Conservation (phyloP, 1,140 invertebrate genomes). For the Drosophila repletoides region DNA sequence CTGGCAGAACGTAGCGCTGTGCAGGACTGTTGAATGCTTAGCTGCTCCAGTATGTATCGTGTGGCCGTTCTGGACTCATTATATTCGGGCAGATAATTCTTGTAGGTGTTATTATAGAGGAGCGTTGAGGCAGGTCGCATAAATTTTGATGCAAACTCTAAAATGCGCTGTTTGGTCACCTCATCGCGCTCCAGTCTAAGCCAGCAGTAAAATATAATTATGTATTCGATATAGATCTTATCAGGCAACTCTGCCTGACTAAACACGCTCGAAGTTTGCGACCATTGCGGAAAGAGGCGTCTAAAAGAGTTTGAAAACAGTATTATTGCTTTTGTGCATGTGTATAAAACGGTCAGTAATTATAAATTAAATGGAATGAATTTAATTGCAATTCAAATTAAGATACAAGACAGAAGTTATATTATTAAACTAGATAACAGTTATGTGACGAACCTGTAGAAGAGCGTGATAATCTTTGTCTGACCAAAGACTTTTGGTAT, state of each 20-base stretch:
- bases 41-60: slow-evolving; percentile 50
- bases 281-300: slow-evolving; percentile 66
- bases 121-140: slow-evolving; percentile 59
- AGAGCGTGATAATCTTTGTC: slow-evolving; percentile 51
- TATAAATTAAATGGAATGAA: no score
- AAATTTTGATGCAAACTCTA: slow-evolving; percentile 64
- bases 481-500: slow-evolving; percentile 61
- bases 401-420: not conserved
- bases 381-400: not conserved
- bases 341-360: no score
- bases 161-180: slow-evolving; percentile 40
- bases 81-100: slow-evolving; percentile 50
- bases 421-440: not conserved
- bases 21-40: slow-evolving; percentile 41
- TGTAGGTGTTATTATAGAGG: slow-evolving; percentile 36
- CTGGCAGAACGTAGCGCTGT: slow-evolving; percentile 50
- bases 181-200: slow-evolving; percentile 56
- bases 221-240: slow-evolving; percentile 65
- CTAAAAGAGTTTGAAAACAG: slow-evolving; percentile 5
- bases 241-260: slow-evolving; percentile 58
- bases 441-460: slow-evolving; percentile 51
- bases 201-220: slow-evolving; percentile 75
- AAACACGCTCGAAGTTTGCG: slow-evolving; percentile 26
- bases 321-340: not conserved
- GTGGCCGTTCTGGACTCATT: slow-evolving; percentile 45